Base-by-base conservation (phyloP, 2,888 invertebrate genomes). In the Pherbina coryleti region DNA sequence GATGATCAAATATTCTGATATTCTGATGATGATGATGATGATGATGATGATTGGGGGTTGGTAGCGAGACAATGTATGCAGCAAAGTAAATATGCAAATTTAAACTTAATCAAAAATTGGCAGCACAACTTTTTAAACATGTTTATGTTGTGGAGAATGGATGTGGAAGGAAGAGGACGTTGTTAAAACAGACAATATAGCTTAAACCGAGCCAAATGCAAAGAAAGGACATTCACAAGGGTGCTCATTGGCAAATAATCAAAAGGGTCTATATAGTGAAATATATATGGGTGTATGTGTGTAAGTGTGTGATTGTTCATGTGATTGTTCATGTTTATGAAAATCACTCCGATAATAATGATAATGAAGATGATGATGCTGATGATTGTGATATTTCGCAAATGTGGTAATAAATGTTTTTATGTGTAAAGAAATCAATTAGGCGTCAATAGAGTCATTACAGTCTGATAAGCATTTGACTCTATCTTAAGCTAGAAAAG, bases 51-150 rank as follows among this genome's bases (percentile, higher is more conserved):
- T 49, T n/a, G 44, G 49, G 66, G 17, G 9, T 17, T 19, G 37
- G 4, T 4, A 8, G 5, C 19, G 53, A 53, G n/a, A n/a, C n/a
- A 9, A 17, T 17, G 17, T 66, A 19, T 57, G 57, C 14, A 28
- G 25, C 66, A 62, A 76, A 57, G 66, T 57, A 28, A 57, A 73
- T 67, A 77, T 77, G 77, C 77, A 73, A 77, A 77, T 73, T 77
- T 53, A 74, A 77, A 73, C 44, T 67, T 31, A 77, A 69, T 77
- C 67, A 77, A 69, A 71, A 67, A 77, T 67, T 72, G 64, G 25
- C 57, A 22, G 57, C 22, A 22, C 57, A 57, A 57, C 25, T 57
- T 57, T 25, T 22, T 25, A 22, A 19, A 57, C 19, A 57, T 37
- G 57, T 57, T 25, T 1, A 7, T 19, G 57, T 8, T 3, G n/a